Base-by-base conservation (phyloP, 2,113 vertebrate species). In the Eulemur macaco region DNA sequence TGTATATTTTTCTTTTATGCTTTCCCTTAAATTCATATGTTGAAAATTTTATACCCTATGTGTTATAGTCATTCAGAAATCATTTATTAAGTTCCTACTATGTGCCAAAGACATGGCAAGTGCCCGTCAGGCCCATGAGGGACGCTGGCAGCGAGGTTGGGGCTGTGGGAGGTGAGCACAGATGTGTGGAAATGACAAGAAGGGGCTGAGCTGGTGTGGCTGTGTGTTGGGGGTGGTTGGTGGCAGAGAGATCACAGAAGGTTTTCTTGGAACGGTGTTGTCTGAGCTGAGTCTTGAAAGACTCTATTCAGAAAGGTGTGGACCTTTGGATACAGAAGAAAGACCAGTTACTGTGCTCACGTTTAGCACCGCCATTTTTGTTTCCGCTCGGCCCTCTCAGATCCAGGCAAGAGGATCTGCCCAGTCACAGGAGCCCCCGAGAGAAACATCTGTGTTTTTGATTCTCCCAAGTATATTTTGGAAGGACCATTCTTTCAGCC, bases 391-490 rank as follows among this genome's bases (percentile, higher is more conserved):
- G 25, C 31, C 14, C n/a, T 63, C 63, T 92, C 52, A 52, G 27
- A 37, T 73, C 63, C 76, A 87, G 71, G 50, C 45, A 74, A 73
- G 37, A 56, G 37, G 50, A 31, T 68, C 83, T 47, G 45, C 45
- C 23, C 42, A 74, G 52, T 63, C 50, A 31, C 37, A 13, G 74
- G 56, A 20, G 60, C 54, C 45, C 47, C 63, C 37, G 87, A 63
- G 76, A 84, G 56, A 39, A 89, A 80, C 56, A 47, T 64, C 88
- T 87, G 56, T 81, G 50, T 76, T 90, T 82, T 81, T 87, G 45
- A 71, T 83, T 73, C 20, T 74, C 39, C 29, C 34, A 20, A 7
- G 45, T 39, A 8, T 42, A 42, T 95, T 92, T 90, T 88, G 60
- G 47, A 91, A 94, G 64, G 54, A 64, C 84, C 47, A 8, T 58